Evolutionary conservation across 2,888 invertebrate species (phyloP).

Genomic region (Clusia tigrina): DNA sequence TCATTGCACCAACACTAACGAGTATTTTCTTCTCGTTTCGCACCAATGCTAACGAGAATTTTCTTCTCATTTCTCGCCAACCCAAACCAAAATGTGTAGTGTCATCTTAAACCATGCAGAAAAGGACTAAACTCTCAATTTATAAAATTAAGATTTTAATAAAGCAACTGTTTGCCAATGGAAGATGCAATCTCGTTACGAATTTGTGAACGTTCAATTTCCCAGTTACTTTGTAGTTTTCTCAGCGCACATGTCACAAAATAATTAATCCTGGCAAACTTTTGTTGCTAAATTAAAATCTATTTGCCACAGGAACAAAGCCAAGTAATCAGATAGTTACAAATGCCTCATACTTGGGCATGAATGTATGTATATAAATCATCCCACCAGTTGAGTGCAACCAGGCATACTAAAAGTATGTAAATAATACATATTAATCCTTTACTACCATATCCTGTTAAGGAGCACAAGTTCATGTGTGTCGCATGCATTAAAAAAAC

Average conservation of each 20-base stretch:
- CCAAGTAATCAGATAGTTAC: not conserved
- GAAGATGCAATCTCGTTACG: too few relatives aligned
- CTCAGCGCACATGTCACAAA: not conserved
- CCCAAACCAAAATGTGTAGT: too few relatives aligned
- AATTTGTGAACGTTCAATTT: too few relatives aligned
- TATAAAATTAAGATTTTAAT: not conserved
- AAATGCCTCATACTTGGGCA: not conserved
- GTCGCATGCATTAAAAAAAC: not conserved
- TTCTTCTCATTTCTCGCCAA: too few relatives aligned
- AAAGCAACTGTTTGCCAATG: too few relatives aligned
- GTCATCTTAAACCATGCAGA: not conserved
- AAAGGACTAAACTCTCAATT: not conserved
- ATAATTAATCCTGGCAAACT: conserved; percentile 6
- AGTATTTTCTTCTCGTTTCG: too few relatives aligned
- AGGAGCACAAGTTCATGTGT: not conserved
- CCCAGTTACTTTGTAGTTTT: too few relatives aligned
- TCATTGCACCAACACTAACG: too few relatives aligned
- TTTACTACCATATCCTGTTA: conserved; percentile 6
- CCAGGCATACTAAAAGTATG: not conserved
- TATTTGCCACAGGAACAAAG: not conserved
- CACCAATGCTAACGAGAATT: too few relatives aligned
- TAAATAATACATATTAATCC: conserved; percentile 9
- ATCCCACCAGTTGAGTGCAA: conserved; percentile 7
- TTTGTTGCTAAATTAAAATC: not conserved
- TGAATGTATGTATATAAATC: too few relatives aligned